Conservation (phyloP, 2,113 vertebrate genomes). For the Dolichallabes microphthalmus region DNA sequence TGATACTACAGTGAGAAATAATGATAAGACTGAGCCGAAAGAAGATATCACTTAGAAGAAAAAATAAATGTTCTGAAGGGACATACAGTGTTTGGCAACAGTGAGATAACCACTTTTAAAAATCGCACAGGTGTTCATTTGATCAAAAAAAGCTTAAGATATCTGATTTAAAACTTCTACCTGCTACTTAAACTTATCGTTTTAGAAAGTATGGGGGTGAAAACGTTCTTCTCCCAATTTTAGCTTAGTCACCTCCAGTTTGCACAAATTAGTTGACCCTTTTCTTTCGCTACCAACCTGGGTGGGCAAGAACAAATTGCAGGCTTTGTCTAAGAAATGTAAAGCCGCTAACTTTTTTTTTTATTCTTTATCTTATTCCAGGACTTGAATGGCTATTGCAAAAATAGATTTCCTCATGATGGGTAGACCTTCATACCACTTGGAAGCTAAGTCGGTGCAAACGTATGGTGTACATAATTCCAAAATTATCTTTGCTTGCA, state of each 20-base stretch:
- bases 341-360: not conserved
- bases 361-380: not conserved
- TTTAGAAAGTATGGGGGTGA: no score
- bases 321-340: not conserved
- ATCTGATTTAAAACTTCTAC: not conserved
- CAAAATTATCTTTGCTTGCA: not conserved
- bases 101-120: not conserved
- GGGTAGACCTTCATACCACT: not conserved
- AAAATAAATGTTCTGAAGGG: not conserved
- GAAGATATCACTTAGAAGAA: not conserved
- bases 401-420: not conserved
- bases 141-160: not conserved
- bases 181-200: not conserved
- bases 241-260: no score
- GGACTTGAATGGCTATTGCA: not conserved
- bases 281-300: no score
- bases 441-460: not conserved
- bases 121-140: not conserved
- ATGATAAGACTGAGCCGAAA: slow-evolving; percentile 9
- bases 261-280: no score
- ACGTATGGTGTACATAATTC: not conserved
- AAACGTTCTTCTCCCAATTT: not conserved
- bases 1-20: slow-evolving; percentile 13
- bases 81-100: not conserved
- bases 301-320: not conserved